phyloP scores from a whole-genome alignment of 2,888 invertebrate genomes.

The Caenorhabditis becei region DNA sequence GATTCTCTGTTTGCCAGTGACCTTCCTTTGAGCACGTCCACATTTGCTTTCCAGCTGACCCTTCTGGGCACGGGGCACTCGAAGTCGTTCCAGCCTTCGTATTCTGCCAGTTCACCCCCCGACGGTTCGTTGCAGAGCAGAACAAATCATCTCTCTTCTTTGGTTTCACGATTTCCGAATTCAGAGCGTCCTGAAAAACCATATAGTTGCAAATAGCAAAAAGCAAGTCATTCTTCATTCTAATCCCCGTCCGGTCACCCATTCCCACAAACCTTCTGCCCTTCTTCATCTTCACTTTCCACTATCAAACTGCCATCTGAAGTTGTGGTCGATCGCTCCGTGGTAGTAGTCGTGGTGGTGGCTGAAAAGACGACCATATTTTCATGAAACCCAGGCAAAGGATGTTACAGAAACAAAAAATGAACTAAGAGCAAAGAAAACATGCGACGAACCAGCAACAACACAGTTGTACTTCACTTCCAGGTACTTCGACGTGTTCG shows the following conservation, averaged over 20 bases:
- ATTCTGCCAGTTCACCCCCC: constrained; percentile 57
- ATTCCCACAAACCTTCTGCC: constrained; percentile 35
- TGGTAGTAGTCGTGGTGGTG: constrained; percentile 67
- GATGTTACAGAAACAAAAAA: background rate
- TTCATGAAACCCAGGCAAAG: no score
- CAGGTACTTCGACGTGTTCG: constrained; percentile 92
- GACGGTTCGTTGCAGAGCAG: constrained; percentile 33
- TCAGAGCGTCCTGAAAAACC: constrained; percentile 34
- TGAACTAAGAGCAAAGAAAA: background rate
- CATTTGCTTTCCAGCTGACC: constrained; percentile 56
- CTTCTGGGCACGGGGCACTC: constrained; percentile 53
- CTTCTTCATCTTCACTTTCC: constrained; percentile 29
- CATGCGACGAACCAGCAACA: constrained; percentile 48
- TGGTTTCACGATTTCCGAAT: constrained; percentile 13
- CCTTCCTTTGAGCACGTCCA: constrained; percentile 71
- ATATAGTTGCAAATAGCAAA: background rate
- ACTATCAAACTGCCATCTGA: constrained; percentile 31
- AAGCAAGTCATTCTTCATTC: constrained; percentile 23
- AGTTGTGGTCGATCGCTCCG: constrained; percentile 60
- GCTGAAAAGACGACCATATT: constrained; percentile 32
- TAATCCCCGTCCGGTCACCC: constrained; percentile 21
- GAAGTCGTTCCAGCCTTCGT: constrained; percentile 45
- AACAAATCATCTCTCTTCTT: constrained; percentile 25
- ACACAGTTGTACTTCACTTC: constrained; percentile 93
- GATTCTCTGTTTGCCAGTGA: constrained; percentile 62